Evolutionary conservation across 2,888 invertebrate species (phyloP).

Genomic region (Athalia rosae): DNA sequence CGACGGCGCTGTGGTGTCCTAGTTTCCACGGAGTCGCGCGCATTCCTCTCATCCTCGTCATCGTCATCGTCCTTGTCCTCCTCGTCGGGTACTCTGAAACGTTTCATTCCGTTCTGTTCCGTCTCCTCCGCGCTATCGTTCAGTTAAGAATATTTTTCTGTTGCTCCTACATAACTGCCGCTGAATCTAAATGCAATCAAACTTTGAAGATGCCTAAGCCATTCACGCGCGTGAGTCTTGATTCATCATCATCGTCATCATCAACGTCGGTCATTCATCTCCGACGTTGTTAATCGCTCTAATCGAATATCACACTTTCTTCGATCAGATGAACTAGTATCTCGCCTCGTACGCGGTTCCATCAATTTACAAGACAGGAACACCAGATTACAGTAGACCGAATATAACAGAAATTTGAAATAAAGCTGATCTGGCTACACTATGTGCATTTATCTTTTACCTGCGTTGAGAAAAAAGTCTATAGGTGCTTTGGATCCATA

Average conservation of each 20-base stretch:
- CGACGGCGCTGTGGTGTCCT: slow-evolving; percentile 56
- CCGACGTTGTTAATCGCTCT: neutral
- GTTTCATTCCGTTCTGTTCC: slow-evolving; percentile 55
- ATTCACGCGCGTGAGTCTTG: slow-evolving; percentile 38
- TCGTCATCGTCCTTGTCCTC: slow-evolving; percentile 49
- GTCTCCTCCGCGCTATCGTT: slow-evolving; percentile 36
- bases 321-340: neutral
- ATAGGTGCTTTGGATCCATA: neutral
- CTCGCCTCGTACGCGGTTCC: neutral
- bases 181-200: slow-evolving; percentile 39
- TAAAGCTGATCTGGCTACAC: neutral
- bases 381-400: no score
- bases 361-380: no score
- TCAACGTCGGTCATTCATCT: neutral
- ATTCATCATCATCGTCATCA: slow-evolving; percentile 5
- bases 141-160: slow-evolving; percentile 31
- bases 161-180: slow-evolving; percentile 31
- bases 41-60: slow-evolving; percentile 58
- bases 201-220: slow-evolving; percentile 42
- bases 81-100: slow-evolving; percentile 54
- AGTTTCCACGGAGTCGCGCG: slow-evolving; percentile 64
- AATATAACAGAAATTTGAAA: neutral
- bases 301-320: neutral
- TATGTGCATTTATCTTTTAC: neutral
- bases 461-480: no score